Percentiles rank a stretch among this genome's conserved stretches.
Evolutionary conservation across 2,888 invertebrate species (phyloP).

Genomic region (Mesoligia furuncula): DNA sequence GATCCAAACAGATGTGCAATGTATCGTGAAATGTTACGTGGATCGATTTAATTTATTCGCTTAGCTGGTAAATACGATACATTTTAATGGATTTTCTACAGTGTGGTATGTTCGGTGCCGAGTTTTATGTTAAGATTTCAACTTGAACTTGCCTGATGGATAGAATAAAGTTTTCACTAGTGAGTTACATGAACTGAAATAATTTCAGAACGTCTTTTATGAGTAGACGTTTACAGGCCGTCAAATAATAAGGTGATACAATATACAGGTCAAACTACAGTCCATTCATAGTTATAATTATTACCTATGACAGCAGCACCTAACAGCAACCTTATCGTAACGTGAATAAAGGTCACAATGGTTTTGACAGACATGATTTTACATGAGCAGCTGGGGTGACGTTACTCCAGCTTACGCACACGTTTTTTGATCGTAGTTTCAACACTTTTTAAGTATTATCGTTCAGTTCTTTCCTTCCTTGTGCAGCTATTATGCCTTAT

Average conservation of each 20-base stretch:
- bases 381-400: too few relatives aligned
- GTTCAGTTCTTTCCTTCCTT: too few relatives aligned
- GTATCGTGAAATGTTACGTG: constrained; percentile 79
- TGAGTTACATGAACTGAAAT: not conserved
- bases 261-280: not conserved
- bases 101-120: not conserved
- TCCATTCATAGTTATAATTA: not conserved
- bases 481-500: too few relatives aligned
- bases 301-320: not conserved
- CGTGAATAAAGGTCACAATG: not conserved
- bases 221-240: not conserved
- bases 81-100: constrained; percentile 43
- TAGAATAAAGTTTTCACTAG: not conserved
- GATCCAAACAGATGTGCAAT: constrained; percentile 81
- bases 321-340: not conserved
- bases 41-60: constrained; percentile 69
- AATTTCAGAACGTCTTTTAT: not conserved
- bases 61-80: constrained; percentile 21
- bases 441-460: too few relatives aligned
- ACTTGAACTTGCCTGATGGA: not conserved
- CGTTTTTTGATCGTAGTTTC: too few relatives aligned
- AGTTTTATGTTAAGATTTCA: not conserved
- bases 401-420: too few relatives aligned
- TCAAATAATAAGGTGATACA: not conserved
- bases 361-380: not conserved